Evolutionary conservation across 2,888 invertebrate genomes (phyloP), one percentile per base, ranked within the genome.

Genomic region (Thelaira solivaga): DNA sequence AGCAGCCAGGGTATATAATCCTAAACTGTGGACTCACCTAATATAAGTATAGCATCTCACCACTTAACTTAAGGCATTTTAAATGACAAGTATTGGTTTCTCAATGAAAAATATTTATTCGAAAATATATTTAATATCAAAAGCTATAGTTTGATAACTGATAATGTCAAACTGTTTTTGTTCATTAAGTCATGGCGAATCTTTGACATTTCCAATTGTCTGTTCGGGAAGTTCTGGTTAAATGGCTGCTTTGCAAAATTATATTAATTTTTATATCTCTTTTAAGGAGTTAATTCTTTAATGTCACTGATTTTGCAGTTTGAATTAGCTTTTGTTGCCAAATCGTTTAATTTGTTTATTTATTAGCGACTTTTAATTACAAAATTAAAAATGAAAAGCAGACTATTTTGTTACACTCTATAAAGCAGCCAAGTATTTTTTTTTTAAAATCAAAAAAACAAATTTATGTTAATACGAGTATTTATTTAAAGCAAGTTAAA

Each of bases 321-420:
- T 26, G 45, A 59, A 39, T 16, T 16, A 20, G n/a, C 10, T 16
- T 39, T 41, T 51, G 39, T 29, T 71, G 53, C 43, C 53, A 71
- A 71, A 45, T 53, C 26, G n/a, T 51, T 34, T 51, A 41, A 71
- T 61, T 53, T 29, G 7, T 24, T 62, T 62, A n/a, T n/a, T n/a
- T n/a, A 53, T 43, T 51, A 62, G 51, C 36, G 13, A 24, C n/a
- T 71, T 62, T 61, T 61, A 55, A 71, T 61, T 53, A 26, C 26
- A 43, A 51, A 24, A 34, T 51, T 39, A 49, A 8, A 65, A 39
- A 45, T 4, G 22, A 1, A 24, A 57, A 59, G 13, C 11, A 13
- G 0, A 16, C 10, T 13, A n/a, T n/a, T 51, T 51, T 8, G 10
- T 29, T 49, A 41, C 31, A 51, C 13, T 71, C 51, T 13, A 43